These are phyloP conservation scores for Enteromius anoplus DNA, from an alignment of 2,797 vertebrate genomes.

Conservation along the genomic window DNA sequence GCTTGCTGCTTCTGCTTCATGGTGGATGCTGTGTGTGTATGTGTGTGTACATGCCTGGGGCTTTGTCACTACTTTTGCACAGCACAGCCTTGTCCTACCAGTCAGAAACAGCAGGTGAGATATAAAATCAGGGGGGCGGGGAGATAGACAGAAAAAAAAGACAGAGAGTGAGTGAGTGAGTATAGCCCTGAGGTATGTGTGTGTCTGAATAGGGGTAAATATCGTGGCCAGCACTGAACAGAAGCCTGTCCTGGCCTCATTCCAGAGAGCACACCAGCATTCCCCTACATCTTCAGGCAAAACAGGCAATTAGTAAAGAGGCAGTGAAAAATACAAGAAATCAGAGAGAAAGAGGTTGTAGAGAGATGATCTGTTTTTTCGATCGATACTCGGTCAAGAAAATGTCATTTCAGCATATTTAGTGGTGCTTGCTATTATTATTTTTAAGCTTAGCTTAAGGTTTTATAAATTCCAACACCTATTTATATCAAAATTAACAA, in stretches of 20 bases:
- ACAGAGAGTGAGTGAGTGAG: slow-evolving; percentile 18
- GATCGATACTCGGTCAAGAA: neutral
- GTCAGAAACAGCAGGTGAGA: slow-evolving; percentile 29
- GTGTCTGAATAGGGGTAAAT: slow-evolving; percentile 46
- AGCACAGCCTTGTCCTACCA: slow-evolving; percentile 1
- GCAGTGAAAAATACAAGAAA: slow-evolving; percentile 28
- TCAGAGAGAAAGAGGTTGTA: slow-evolving; percentile 4
- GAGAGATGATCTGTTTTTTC: neutral
- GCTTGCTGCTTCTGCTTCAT: slow-evolving; percentile 35
- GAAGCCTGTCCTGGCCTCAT: slow-evolving; percentile 45
- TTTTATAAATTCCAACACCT: neutral
- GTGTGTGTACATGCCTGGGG: slow-evolving; percentile 27
- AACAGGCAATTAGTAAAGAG: slow-evolving; percentile 56
- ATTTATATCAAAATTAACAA: neutral
- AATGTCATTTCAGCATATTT: slow-evolving; percentile 9
- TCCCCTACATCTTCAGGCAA: slow-evolving; percentile 43
- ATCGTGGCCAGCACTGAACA: slow-evolving; percentile 32
- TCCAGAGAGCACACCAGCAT: slow-evolving; percentile 35
- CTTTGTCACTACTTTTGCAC: slow-evolving; percentile 31
- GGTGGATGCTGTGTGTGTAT: slow-evolving; percentile 34
- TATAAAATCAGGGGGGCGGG: neutral
- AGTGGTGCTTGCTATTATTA: neutral
- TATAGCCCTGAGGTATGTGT: slow-evolving; percentile 34
- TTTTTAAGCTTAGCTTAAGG: neutral
- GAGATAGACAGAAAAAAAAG: slow-evolving; percentile 2